Conservation (phyloP, 2,797 vertebrate species). For the Arctocebus calabarensis region DNA sequence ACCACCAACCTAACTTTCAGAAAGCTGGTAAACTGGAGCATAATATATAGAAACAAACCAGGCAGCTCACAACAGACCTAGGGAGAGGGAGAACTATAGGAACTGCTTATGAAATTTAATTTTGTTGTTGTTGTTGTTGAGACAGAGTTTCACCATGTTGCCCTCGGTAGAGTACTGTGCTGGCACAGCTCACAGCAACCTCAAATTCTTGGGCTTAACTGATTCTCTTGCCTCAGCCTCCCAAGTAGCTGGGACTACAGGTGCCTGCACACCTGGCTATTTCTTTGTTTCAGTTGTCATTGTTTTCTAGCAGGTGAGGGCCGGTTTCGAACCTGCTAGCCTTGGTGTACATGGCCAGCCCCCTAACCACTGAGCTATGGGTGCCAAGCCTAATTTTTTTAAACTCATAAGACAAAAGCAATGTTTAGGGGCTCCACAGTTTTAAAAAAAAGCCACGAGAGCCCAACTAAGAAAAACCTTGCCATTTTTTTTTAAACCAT, state of each 20-base stretch:
- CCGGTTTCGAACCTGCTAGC: too few relatives aligned
- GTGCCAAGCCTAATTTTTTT: neutral
- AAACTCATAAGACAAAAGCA: constrained; percentile 36
- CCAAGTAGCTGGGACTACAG: too few relatives aligned
- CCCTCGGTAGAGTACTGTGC: too few relatives aligned
- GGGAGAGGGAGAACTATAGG: neutral
- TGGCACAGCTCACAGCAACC: too few relatives aligned
- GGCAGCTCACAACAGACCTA: neutral
- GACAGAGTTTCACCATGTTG: too few relatives aligned
- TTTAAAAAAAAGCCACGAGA: constrained; percentile 40
- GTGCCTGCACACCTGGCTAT: too few relatives aligned
- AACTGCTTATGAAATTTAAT: neutral
- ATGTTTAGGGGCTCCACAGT: neutral
- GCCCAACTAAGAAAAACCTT: neutral
- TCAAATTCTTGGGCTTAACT: too few relatives aligned
- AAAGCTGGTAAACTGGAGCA: neutral
- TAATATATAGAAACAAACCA: neutral
- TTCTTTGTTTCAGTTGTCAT: too few relatives aligned
- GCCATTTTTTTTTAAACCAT: neutral
- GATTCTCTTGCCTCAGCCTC: too few relatives aligned
- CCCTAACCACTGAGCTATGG: too few relatives aligned
- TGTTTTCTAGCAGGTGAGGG: too few relatives aligned
- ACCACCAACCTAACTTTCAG: neutral
- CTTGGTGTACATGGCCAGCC: too few relatives aligned
- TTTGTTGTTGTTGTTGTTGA: neutral